Evolutionary conservation across 2,113 vertebrate genomes (phyloP).

Genomic region (Peromyscus leucopus): DNA sequence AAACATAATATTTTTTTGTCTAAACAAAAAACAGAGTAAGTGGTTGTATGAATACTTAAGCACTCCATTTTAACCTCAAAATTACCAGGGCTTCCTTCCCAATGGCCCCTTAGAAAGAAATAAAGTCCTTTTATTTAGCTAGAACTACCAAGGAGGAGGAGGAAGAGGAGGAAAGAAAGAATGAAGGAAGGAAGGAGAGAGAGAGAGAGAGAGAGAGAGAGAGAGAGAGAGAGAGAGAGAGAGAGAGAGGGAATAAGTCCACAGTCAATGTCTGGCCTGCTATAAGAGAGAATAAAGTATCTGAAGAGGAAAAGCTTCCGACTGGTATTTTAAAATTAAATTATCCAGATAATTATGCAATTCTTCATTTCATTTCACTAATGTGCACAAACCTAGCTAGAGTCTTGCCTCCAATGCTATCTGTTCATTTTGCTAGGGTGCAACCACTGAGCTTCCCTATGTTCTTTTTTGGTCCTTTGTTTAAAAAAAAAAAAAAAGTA

Average conservation of each 20-base stretch:
- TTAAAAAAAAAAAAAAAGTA: slow-evolving; percentile 12
- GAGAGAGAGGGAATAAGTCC: background rate
- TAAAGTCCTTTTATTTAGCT: background rate
- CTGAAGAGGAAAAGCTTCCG: background rate
- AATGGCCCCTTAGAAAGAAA: background rate
- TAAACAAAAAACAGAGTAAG: background rate
- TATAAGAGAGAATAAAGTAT: slow-evolving; percentile 7
- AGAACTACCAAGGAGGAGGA: background rate
- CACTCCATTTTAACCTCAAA: background rate
- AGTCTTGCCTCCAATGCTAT: background rate
- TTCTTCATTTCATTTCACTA: slow-evolving; percentile 54
- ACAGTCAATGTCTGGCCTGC: background rate
- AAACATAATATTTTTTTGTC: slow-evolving; percentile 22
- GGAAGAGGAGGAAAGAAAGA: background rate
- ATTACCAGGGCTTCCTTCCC: background rate
- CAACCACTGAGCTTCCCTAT: background rate
- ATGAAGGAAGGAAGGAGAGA: background rate
- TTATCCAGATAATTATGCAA: slow-evolving; percentile 64
- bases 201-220: background rate
- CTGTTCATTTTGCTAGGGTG: background rate
- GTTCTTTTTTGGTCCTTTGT: background rate
- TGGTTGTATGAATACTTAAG: background rate
- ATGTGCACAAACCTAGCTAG: background rate
- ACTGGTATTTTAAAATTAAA: slow-evolving; percentile 56
- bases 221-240: no score